Percentiles rank a stretch among this genome's conserved stretches.
Evolutionary conservation across 1,140 invertebrate genomes (phyloP).

Genomic region (Brachionus rotundiformis): DNA sequence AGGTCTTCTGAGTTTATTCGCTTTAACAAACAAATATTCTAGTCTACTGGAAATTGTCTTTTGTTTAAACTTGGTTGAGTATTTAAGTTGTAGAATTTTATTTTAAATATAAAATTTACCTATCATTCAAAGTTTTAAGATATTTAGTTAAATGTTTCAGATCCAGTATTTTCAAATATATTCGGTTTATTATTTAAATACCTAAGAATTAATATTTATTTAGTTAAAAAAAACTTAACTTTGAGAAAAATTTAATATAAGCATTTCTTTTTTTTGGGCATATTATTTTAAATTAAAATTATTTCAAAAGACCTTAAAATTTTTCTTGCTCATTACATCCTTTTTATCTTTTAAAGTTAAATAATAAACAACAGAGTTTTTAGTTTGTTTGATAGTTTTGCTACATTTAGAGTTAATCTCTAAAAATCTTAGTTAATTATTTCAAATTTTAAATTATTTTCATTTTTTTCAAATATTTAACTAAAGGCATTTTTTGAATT

Average conservation of each 20-base stretch:
- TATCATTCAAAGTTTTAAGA: neutral
- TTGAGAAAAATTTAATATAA: no score
- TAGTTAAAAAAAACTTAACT: neutral
- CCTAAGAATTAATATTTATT: neutral
- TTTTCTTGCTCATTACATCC: neutral
- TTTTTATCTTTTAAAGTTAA: neutral
- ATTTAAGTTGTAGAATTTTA: neutral
- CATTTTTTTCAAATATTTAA: neutral
- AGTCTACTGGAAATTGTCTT: neutral
- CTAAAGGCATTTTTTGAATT: no score
- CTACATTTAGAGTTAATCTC: neutral
- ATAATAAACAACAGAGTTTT: neutral
- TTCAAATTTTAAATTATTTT: neutral
- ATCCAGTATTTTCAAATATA: neutral
- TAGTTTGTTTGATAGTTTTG: neutral
- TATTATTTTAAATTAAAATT: neutral
- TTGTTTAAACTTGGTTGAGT: neutral
- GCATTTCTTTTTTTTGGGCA: no score
- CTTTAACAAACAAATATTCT: conserved; percentile 4
- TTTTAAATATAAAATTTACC: neutral
- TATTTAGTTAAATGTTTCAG: neutral
- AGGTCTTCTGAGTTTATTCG: conserved; percentile 6
- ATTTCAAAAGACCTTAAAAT: neutral
- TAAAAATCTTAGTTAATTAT: neutral
- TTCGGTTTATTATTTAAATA: neutral